Evolutionary conservation across 2,888 invertebrate species (phyloP).

Genomic region (Drosophila infuscata): DNA sequence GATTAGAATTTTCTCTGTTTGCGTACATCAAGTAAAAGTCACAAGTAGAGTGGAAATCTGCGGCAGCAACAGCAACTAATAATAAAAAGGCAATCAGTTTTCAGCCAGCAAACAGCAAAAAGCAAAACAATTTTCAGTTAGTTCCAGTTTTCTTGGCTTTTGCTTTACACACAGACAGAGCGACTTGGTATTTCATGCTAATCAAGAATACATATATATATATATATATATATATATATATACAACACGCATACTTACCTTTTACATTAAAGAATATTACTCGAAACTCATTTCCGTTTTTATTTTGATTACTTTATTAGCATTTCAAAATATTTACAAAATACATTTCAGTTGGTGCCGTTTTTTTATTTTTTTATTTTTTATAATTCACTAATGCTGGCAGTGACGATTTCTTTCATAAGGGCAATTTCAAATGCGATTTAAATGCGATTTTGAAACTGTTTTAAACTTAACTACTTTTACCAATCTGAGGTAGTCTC

Average conservation of each 20-base stretch:
- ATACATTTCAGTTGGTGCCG: conserved; percentile 31
- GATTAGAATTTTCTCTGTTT: not conserved
- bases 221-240: not conserved
- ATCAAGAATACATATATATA: not conserved
- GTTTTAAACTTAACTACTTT: conserved; percentile 42
- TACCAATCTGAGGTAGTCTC: conserved; percentile 65
- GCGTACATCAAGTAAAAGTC: not conserved
- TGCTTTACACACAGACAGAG: not conserved
- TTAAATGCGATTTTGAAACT: conserved; percentile 44
- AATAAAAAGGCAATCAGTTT: not conserved
- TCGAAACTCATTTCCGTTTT: not conserved
- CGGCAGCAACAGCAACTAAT: not conserved
- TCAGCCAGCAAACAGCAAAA: not conserved
- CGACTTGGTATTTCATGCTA: not conserved
- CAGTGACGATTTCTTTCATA: conserved; percentile 62
- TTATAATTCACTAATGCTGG: conserved; percentile 62
- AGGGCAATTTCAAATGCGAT: conserved; percentile 46
- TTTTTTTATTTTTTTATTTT: conserved; percentile 25
- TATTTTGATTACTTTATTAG: conserved; percentile 30
- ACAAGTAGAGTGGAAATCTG: not conserved
- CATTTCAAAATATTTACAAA: conserved; percentile 45
- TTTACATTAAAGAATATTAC: not conserved
- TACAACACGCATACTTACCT: not conserved
- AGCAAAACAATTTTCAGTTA: not conserved
- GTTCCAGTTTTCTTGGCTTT: not conserved